phyloP scores from a whole-genome alignment of 2,797 vertebrate species.

The Ispidina picta region DNA sequence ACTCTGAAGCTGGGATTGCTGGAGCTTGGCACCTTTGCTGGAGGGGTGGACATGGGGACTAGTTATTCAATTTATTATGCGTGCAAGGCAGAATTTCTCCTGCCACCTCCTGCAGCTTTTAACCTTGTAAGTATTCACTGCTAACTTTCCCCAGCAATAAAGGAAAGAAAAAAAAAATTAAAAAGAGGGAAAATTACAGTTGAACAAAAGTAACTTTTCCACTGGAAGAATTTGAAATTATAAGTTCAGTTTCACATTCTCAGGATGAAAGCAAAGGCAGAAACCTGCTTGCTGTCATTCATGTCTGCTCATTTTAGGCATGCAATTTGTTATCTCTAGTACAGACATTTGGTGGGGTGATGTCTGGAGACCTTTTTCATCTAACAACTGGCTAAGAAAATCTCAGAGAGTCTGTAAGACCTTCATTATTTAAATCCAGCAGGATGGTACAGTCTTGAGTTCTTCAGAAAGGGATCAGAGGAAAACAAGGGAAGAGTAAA shows the following conservation, averaged over 20 bases:
- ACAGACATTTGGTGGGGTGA: background rate
- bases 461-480: background rate
- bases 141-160: background rate
- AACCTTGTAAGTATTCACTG: background rate
- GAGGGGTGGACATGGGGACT: background rate
- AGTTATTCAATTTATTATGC: background rate
- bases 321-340: background rate
- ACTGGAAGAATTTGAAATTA: background rate
- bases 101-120: background rate
- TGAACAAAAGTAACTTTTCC: background rate
- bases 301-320: background rate
- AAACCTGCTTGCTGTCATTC: background rate
- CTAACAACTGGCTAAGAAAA: background rate
- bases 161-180: background rate
- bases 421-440: background rate
- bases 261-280: background rate
- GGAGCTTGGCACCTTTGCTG: conserved; percentile 8
- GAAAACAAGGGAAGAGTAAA: background rate
- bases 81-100: background rate
- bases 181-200: background rate
- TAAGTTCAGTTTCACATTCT: background rate
- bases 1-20: background rate
- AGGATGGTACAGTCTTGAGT: background rate
- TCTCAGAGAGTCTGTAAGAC: background rate
- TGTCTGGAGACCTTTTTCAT: background rate